Evolutionary conservation across 1,140 invertebrate genomes (phyloP).

Genomic region (Lordiphosa clarofinis): DNA sequence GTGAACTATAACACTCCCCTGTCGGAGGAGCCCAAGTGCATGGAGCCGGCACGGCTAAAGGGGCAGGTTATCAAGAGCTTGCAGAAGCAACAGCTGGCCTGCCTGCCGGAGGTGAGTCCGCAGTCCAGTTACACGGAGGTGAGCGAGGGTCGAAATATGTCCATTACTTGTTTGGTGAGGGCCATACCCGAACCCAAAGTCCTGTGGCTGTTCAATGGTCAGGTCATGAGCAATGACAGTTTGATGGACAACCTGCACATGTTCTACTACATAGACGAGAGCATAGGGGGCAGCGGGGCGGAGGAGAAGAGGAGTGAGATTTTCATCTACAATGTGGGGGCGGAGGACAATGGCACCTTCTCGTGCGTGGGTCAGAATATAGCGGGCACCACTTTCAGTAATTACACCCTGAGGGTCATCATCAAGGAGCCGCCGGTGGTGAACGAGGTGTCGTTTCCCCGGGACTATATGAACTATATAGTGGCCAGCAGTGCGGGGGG

Average conservation of each 20-base stretch:
- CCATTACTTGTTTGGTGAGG: slow-evolving; percentile 87
- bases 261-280: slow-evolving; percentile 86
- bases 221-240: slow-evolving; percentile 86
- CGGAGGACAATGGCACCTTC: slow-evolving; percentile 90
- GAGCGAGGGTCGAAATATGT: slow-evolving; percentile 88
- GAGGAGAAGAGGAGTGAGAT: slow-evolving; percentile 88
- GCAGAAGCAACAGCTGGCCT: slow-evolving; percentile 88
- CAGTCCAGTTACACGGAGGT: slow-evolving; percentile 86
- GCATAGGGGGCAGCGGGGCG: slow-evolving; percentile 81
- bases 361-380: slow-evolving; percentile 90
- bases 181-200: slow-evolving; percentile 89
- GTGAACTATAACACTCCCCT: slow-evolving; percentile 86
- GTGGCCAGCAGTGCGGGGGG: slow-evolving; percentile 84
- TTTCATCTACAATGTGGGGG: slow-evolving; percentile 87
- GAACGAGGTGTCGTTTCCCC: slow-evolving; percentile 84
- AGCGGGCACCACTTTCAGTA: slow-evolving; percentile 87
- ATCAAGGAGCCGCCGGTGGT: slow-evolving; percentile 86
- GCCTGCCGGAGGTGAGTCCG: slow-evolving; percentile 87
- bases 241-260: slow-evolving; percentile 84
- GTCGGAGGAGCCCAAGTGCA: slow-evolving; percentile 88
- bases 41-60: slow-evolving; percentile 84
- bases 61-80: slow-evolving; percentile 86
- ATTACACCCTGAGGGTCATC: slow-evolving; percentile 88
- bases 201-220: slow-evolving; percentile 90
- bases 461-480: slow-evolving; percentile 83